Percentiles rank a stretch among this genome's conserved stretches.
Evolutionary conservation across 92 coral and sea anemone species (phyloP).

Genomic region (Montipora capitata): DNA sequence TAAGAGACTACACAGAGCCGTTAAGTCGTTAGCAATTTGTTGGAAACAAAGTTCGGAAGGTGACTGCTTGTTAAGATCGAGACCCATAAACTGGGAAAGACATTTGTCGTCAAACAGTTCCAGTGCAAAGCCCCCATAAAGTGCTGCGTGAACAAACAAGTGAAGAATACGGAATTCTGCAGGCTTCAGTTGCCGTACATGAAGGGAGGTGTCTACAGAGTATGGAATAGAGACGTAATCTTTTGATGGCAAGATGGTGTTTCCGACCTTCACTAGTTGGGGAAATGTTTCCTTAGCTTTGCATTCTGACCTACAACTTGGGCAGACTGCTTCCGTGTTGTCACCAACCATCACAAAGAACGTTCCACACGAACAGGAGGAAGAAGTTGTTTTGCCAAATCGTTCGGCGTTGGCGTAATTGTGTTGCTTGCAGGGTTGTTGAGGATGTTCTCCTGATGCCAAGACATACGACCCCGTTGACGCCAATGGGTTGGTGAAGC

Average conservation of each 20-base stretch:
- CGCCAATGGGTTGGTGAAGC: slow-evolving; percentile 63
- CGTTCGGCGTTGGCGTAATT: slow-evolving; percentile 2
- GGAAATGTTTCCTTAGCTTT: background rate
- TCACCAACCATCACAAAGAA: slow-evolving; percentile 30
- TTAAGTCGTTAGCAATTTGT: slow-evolving; percentile 74
- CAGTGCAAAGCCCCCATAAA: slow-evolving; percentile 84
- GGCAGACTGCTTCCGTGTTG: slow-evolving; percentile 36
- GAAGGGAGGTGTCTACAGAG: slow-evolving; percentile 33
- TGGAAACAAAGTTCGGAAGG: slow-evolving; percentile 67
- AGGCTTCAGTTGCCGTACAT: slow-evolving; percentile 73
- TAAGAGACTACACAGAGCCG: slow-evolving; percentile 64
- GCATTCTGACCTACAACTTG: slow-evolving; percentile 38
- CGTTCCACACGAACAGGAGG: slow-evolving; percentile 67
- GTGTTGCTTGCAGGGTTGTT: slow-evolving; percentile 23
- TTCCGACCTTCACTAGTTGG: background rate
- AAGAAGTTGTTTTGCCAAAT: background rate
- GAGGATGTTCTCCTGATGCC: slow-evolving; percentile 40
- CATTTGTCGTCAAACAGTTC: slow-evolving; percentile 58
- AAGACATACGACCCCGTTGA: slow-evolving; percentile 32
- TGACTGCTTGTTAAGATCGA: background rate
- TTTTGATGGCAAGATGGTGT: background rate
- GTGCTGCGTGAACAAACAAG: slow-evolving; percentile 86
- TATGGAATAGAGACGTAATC: slow-evolving; percentile 48
- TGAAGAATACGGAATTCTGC: slow-evolving; percentile 89
- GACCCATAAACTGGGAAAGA: slow-evolving; percentile 50